Conservation (phyloP, 2,888 invertebrate species). For the Suillia variegata region DNA sequence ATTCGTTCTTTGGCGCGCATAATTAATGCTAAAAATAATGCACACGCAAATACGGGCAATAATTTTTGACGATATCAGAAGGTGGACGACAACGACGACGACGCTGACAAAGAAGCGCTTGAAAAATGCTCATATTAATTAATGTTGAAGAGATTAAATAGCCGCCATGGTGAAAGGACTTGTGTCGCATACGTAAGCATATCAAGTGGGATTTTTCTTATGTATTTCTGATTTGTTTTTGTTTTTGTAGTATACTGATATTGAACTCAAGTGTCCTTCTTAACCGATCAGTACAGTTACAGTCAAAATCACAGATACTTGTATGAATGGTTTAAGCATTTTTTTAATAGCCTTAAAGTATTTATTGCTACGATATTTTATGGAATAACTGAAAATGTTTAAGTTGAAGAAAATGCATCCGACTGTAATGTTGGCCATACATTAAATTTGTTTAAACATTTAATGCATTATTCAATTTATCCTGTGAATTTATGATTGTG, state of each 20-base stretch:
- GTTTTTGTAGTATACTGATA: not conserved
- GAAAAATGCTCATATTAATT: slow-evolving; percentile 42
- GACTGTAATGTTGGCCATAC: not conserved
- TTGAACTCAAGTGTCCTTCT: not conserved
- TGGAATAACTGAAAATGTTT: too few relatives aligned
- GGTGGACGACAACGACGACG: slow-evolving; percentile 1
- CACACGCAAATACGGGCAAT: slow-evolving; percentile 41
- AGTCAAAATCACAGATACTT: too few relatives aligned
- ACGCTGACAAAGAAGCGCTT: slow-evolving; percentile 6
- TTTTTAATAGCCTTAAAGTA: too few relatives aligned
- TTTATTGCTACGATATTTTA: too few relatives aligned
- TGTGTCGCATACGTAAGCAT: not conserved
- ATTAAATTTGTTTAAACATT: slow-evolving; percentile 29
- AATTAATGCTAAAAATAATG: slow-evolving; percentile 46
- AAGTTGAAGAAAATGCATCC: too few relatives aligned
- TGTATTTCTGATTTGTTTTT: too few relatives aligned
- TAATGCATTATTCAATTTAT: slow-evolving; percentile 32
- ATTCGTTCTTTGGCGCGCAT: slow-evolving; percentile 25
- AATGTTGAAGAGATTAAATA: slow-evolving; percentile 37
- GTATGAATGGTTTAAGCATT: too few relatives aligned
- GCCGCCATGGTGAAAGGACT: not conserved
- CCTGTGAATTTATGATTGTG: not conserved
- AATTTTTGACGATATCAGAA: too few relatives aligned
- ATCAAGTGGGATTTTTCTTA: too few relatives aligned
- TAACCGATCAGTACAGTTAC: too few relatives aligned